Conservation (phyloP, 2,113 vertebrate genomes). For the Ceyx margarethae region DNA sequence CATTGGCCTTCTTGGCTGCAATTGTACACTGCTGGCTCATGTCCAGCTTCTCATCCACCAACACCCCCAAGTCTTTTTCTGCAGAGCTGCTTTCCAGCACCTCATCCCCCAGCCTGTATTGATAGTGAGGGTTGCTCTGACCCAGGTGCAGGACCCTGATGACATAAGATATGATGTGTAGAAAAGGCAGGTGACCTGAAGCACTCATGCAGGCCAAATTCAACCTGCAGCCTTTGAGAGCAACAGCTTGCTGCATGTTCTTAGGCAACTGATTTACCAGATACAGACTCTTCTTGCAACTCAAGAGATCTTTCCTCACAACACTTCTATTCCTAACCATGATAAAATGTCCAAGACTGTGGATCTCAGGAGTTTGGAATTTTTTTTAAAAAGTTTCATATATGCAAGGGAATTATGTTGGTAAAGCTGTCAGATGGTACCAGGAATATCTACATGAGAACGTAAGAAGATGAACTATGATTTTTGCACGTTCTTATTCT, state of each 20-base stretch:
- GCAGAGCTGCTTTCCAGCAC: too few relatives aligned
- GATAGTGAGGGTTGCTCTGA: too few relatives aligned
- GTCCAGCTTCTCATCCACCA: too few relatives aligned
- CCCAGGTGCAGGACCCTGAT: background rate
- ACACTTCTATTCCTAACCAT: background rate
- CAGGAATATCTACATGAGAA: background rate
- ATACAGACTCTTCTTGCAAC: background rate
- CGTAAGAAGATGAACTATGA: background rate
- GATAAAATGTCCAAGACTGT: background rate
- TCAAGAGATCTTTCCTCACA: background rate
- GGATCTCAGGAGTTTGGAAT: background rate
- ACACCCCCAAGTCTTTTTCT: too few relatives aligned
- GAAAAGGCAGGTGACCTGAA: background rate
- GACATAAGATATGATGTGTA: background rate
- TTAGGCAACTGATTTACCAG: background rate
- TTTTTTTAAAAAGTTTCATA: background rate
- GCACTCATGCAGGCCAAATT: background rate
- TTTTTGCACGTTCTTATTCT: background rate
- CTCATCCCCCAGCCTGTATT: too few relatives aligned
- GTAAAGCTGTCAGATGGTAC: fast-evolving
- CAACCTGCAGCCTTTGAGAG: background rate
- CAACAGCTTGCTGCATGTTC: background rate
- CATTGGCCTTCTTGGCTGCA: too few relatives aligned
- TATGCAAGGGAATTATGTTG: background rate
- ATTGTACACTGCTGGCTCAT: too few relatives aligned